Conservation (phyloP, 2,797 vertebrate species). For the Aselliscus stoliczkanus region DNA sequence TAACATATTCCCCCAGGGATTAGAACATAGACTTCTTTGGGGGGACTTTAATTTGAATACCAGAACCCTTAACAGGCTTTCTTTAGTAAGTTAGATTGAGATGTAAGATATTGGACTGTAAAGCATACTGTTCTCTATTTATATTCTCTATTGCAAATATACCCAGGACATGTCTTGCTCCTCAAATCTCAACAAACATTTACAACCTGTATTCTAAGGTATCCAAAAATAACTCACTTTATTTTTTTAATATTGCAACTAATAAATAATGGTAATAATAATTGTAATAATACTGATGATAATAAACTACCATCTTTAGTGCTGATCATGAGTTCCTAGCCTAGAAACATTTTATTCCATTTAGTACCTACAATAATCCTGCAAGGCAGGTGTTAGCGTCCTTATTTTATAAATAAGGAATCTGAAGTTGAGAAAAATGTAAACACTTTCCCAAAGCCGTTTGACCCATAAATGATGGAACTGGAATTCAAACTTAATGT, state of each 20-base stretch:
- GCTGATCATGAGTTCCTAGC: background rate
- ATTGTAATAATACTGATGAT: background rate
- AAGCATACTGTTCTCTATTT: background rate
- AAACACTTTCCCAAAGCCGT: background rate
- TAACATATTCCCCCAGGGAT: background rate
- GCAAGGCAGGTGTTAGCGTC: background rate
- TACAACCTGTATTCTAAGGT: background rate
- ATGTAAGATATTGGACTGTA: background rate
- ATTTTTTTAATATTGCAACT: background rate
- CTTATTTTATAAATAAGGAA: conserved; percentile 20
- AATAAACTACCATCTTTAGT: background rate
- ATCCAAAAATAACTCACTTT: background rate
- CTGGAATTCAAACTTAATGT: background rate
- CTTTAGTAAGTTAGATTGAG: background rate
- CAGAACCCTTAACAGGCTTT: background rate
- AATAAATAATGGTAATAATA: background rate
- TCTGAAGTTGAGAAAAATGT: background rate
- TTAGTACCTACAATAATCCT: conserved; percentile 7
- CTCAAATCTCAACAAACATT: background rate
- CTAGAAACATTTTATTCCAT: background rate
- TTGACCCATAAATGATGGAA: background rate
- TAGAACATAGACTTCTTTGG: background rate
- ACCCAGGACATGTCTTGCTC: background rate
- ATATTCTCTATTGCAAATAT: background rate
- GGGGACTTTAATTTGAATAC: background rate